Base-by-base conservation (phyloP, 2,888 invertebrate species). In the Malacosoma neustria region DNA sequence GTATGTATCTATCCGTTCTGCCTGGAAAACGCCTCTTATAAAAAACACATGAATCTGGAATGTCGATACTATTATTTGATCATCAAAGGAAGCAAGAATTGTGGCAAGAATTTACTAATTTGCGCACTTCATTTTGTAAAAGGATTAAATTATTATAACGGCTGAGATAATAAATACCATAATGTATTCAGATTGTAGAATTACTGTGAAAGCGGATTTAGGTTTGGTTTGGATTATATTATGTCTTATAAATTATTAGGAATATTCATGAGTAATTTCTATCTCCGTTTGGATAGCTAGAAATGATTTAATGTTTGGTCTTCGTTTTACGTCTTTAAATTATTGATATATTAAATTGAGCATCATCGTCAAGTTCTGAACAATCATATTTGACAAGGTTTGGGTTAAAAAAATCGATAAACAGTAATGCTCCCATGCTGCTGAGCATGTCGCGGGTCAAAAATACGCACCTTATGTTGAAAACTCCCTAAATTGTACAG, bases 131-230 rank as follows among this genome's bases (percentile, higher is more conserved):
- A 22, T 22, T 9, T 22, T 9, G 22, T 22, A 7, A 22, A 22
- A 3, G 22, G 22, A 22, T 22, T 22, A 22, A 22, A 22, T 22
- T 22, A 22, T 22, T 22, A 32, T 32, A 32, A 13, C 13, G 7
- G 13, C n/a, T 13, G 13, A 32, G 30, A 14, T 33, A 33, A 36
- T 33, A 33, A 39, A 39, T 36, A 13, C 35, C 32, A 29, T 35
- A 35, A 38, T 13, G 30, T 35, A 38, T 37, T 35, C 30, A n/a
- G 32, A 11, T 39, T 14, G 37, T 30, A 15, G 15, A 34, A 36
- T 34, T 30, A 13, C 13, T 12, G 12, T 11, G 7, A 22, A 36
- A 15, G 30, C 13, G 13, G 37, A 34, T 37, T 37, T 34, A 7
- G n/a, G 22, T 22, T 22, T 3, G 22, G 22, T 22, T 22, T 5